These are phyloP conservation scores for Papilio dardanus DNA, from an alignment of 1,140 invertebrate species.

Conservation along the genomic window DNA sequence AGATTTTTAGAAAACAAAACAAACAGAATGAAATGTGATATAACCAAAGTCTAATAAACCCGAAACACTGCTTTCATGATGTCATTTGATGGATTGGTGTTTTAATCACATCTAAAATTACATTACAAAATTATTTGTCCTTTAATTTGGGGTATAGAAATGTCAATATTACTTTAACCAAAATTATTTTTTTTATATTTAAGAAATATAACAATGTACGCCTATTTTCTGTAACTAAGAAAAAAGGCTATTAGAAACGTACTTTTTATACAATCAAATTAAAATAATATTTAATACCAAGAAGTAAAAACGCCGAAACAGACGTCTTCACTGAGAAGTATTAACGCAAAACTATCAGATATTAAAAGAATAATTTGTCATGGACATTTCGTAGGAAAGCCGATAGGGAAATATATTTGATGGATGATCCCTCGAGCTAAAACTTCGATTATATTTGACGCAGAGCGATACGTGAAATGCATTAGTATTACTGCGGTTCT, in stretches of 20 bases:
- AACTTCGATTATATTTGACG: constrained; percentile 27
- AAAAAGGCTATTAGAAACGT: neutral
- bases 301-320: neutral
- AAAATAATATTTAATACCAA: too few relatives aligned
- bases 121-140: neutral
- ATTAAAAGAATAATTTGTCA: constrained; percentile 20
- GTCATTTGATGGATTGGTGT: constrained; percentile 1
- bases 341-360: neutral
- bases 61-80: neutral
- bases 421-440: constrained; percentile 14
- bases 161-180: neutral
- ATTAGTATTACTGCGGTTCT: neutral
- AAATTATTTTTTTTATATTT: neutral
- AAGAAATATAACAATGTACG: too few relatives aligned
- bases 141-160: neutral
- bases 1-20: neutral
- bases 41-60: neutral
- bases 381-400: neutral
- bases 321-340: neutral
- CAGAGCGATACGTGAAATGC: constrained; percentile 29
- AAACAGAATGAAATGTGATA: neutral
- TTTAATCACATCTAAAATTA: neutral
- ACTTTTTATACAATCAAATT: too few relatives aligned
- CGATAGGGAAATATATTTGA: constrained; percentile 30
- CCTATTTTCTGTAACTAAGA: neutral